phyloP scores from a whole-genome alignment of 2,888 invertebrate species.

The Melipona beecheii region DNA sequence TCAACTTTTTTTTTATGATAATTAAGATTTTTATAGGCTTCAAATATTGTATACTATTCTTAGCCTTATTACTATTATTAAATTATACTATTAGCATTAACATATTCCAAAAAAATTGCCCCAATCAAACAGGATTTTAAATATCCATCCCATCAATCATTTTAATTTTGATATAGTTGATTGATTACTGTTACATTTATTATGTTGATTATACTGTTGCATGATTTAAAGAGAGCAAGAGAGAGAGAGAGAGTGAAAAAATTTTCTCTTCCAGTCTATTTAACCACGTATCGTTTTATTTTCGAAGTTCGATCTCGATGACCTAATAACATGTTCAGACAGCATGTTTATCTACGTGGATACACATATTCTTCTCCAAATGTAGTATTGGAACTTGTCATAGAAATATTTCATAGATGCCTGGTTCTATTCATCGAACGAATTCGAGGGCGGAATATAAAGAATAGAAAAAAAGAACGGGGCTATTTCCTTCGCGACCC shows the following conservation, averaged over 20 bases:
- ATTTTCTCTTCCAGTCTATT: background rate
- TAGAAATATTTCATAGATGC: conserved; percentile 44
- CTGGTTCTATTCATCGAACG: conserved; percentile 41
- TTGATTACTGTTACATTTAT: background rate
- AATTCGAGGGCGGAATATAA: background rate
- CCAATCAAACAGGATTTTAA: background rate
- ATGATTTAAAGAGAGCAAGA: background rate
- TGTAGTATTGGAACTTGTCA: conserved; percentile 20
- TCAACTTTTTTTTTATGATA: background rate
- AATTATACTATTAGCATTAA: background rate
- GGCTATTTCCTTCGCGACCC: conserved; percentile 43
- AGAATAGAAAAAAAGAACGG: background rate
- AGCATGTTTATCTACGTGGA: background rate
- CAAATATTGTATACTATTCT: background rate
- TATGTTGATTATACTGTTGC: background rate
- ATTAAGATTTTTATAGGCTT: background rate
- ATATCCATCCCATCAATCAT: background rate
- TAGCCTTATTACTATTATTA: background rate
- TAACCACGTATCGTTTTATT: conserved; percentile 1
- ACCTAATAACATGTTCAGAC: background rate
- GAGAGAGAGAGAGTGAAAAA: background rate
- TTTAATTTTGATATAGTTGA: background rate
- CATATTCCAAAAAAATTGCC: background rate
- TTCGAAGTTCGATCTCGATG: conserved; percentile 9
- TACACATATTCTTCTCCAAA: background rate